These are phyloP conservation scores for Salvator merianae DNA, from an alignment of 2,113 vertebrate genomes.

Conservation along the genomic window DNA sequence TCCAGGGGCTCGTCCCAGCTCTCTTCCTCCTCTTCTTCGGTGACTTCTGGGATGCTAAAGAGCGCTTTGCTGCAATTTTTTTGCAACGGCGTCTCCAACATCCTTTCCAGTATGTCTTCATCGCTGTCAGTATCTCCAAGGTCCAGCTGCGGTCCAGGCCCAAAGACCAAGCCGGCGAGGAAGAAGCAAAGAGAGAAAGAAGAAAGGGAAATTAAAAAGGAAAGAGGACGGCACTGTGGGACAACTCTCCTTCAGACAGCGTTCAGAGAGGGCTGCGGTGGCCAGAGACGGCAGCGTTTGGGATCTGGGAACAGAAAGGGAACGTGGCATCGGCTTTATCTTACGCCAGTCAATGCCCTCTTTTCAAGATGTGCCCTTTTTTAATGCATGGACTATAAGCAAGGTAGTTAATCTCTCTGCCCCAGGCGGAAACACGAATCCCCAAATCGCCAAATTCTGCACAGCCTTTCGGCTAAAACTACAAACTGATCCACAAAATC, in stretches of 20 bases:
- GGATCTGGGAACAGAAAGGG: too few species aligned
- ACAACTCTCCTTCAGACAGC: constrained; percentile 43
- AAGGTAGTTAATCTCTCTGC: too few species aligned
- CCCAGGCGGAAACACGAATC: too few species aligned
- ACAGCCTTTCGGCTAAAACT: too few species aligned
- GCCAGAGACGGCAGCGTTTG: too few species aligned
- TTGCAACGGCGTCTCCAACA: constrained; percentile 87
- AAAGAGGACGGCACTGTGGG: constrained; percentile 31
- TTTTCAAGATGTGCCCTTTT: too few species aligned
- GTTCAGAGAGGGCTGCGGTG: background rate
- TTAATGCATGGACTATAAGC: too few species aligned
- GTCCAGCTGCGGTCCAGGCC: constrained; percentile 74
- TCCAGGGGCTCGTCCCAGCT: constrained; percentile 34
- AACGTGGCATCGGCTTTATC: too few species aligned
- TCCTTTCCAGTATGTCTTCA: constrained; percentile 90
- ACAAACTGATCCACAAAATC: too few species aligned
- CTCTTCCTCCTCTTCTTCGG: constrained; percentile 82
- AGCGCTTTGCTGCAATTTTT: constrained; percentile 83
- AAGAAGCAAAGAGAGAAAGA: constrained; percentile 63
- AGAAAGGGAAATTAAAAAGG: constrained; percentile 61
- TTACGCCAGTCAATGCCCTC: too few species aligned
- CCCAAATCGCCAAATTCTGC: too few species aligned
- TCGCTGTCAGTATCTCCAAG: constrained; percentile 89
- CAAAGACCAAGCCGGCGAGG: constrained; percentile 60
- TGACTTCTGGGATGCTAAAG: constrained; percentile 90